Conservation (phyloP, 1,140 invertebrate species). For the Teleopsis dalmanni region DNA sequence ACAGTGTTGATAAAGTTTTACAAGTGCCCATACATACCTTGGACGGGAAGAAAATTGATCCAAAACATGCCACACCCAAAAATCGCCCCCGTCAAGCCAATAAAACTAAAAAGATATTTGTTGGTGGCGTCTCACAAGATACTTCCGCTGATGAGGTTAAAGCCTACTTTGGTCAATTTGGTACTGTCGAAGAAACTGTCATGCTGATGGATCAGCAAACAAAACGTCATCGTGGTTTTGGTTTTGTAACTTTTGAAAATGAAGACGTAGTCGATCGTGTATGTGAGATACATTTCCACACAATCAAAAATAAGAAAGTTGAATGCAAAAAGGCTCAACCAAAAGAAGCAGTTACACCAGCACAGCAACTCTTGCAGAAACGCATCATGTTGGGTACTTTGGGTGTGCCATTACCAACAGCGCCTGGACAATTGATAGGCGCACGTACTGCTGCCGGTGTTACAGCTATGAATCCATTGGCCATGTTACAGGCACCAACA, state of each 20-base stretch:
- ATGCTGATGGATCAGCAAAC: constrained; percentile 94
- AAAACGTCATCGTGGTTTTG: constrained; percentile 82
- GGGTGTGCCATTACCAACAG: constrained; percentile 54
- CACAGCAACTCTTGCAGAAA: constrained; percentile 63
- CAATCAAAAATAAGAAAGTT: constrained; percentile 88
- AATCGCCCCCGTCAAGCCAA: constrained; percentile 77
- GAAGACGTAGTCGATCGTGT: constrained; percentile 86
- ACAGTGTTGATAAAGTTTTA: constrained; percentile 81
- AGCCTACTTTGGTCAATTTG: constrained; percentile 85
- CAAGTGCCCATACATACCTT: constrained; percentile 84
- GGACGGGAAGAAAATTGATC: constrained; percentile 91
- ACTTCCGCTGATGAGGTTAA: constrained; percentile 86
- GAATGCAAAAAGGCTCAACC: constrained; percentile 90
- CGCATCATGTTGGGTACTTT: constrained; percentile 61
- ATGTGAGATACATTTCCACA: constrained; percentile 88
- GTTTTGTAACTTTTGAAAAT: constrained; percentile 86
- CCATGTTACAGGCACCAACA: constrained; percentile 48
- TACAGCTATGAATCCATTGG: constrained; percentile 52
- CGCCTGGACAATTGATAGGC: constrained; percentile 41
- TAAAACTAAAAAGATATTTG: constrained; percentile 87
- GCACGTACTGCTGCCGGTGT: constrained; percentile 50
- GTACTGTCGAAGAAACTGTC: constrained; percentile 84
- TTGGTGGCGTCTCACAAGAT: constrained; percentile 85
- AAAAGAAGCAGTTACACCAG: constrained; percentile 76
- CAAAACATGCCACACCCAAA: constrained; percentile 86